Evolutionary conservation across 2,797 vertebrate species (phyloP).

Genomic region (Sebastes matsubarae): DNA sequence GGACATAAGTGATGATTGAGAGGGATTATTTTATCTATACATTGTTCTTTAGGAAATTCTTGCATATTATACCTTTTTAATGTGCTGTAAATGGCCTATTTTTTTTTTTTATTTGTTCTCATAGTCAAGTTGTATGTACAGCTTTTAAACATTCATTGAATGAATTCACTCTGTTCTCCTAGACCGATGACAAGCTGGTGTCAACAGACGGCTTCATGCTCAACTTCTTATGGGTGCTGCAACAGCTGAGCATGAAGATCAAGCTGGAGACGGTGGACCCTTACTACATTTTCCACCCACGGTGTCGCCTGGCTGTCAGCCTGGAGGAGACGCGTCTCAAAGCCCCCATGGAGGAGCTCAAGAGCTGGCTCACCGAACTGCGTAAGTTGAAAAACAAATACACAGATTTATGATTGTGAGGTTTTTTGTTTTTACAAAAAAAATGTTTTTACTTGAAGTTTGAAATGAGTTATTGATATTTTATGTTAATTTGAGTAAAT

Average conservation of each 20-base stretch:
- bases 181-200: conserved; percentile 97
- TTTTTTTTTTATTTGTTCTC: neutral
- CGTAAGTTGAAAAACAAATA: conserved; percentile 82
- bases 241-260: conserved; percentile 98
- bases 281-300: conserved; percentile 95
- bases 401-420: neutral
- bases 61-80: too few relatives aligned
- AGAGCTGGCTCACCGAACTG: conserved; percentile 89
- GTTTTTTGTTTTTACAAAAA: neutral
- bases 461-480: neutral
- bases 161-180: conserved; percentile 19
- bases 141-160: neutral
- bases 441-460: neutral
- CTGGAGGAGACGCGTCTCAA: conserved; percentile 94
- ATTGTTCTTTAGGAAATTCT: too few relatives aligned
- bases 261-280: conserved; percentile 98
- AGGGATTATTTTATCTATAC: neutral
- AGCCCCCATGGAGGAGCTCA: conserved; percentile 95
- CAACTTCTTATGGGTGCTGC: conserved; percentile 98
- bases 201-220: conserved; percentile 99
- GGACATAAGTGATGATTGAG: neutral
- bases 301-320: conserved; percentile 91
- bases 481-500: neutral
- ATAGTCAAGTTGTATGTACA: neutral
- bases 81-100: neutral